Base-by-base conservation (phyloP, 2,888 invertebrate species). In the Anticlea derivata region DNA sequence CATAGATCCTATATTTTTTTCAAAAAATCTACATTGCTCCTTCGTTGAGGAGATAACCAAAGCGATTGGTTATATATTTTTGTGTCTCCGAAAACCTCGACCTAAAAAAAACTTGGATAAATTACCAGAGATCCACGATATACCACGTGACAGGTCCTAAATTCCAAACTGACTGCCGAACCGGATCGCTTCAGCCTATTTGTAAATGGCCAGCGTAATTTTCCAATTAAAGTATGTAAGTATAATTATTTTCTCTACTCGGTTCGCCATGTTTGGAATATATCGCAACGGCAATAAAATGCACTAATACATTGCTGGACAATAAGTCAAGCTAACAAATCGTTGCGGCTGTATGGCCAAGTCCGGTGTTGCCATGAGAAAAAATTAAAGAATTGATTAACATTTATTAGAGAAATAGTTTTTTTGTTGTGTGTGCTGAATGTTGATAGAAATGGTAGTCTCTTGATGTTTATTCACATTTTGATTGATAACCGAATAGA, bases 241-340 rank as follows among this genome's bases (percentile, higher is more conserved):
- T 43, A 31, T 58, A 53, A 55, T 59, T 57, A 61, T 53, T 57
- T 59, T 53, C 59, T 34, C 57, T 55, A 44, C 29, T 41, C 24
- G 57, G 47, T n/a, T 40, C 8, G 26, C 61, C 61, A 31, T 59
- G 47, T 55, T 47, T 29, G 45, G 55, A 11, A 24, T 34, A 24
- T 30, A 35, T 46, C 41, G 50, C 46, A 44, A 34, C 30, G 39
- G 51, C 56, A 44, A 61, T 60, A 59, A 50, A 55, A 44, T 40
- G 7, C 13, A 20, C 52, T 53, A 45, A 48, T 48, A 44, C 58
- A 52, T 55, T 51, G 35, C 46, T 49, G 47, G 58, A 52, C 63
- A 65, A 62, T 63, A 61, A 58, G 49, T 62, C 58, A 62, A 63
- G 55, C 50, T 61, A 56, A 67, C 67, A 62, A 69, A 68, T 68